phyloP scores from a whole-genome alignment of 1,140 invertebrate species.

The Leptinotarsa texana region DNA sequence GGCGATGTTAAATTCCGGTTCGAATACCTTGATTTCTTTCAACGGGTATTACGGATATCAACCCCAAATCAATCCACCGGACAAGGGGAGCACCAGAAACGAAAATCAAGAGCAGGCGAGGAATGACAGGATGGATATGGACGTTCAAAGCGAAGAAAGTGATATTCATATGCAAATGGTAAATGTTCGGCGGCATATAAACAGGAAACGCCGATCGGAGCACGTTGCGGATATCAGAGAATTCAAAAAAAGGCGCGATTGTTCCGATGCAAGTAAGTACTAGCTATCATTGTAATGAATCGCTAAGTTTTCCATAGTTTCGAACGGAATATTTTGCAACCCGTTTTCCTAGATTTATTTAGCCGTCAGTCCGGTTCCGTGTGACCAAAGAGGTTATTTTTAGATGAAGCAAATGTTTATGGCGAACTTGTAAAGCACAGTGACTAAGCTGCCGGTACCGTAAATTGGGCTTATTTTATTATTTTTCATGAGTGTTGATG shows the following conservation, averaged over 20 bases:
- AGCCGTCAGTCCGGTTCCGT: background rate
- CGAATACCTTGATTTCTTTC: conserved; percentile 36
- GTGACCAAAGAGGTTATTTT: background rate
- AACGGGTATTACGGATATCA: conserved; percentile 51
- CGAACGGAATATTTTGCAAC: too few species aligned
- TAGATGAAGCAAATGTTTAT: background rate
- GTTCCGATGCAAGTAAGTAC: conserved; percentile 40
- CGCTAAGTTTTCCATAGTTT: too few species aligned
- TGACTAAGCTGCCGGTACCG: background rate
- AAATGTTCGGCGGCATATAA: conserved; percentile 1
- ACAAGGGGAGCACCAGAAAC: conserved; percentile 20
- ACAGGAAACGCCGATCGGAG: conserved; percentile 40
- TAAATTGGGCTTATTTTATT: too few species aligned
- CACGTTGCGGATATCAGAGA: conserved; percentile 12
- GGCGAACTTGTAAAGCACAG: background rate
- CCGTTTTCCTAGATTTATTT: too few species aligned
- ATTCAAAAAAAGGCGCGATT: conserved; percentile 44
- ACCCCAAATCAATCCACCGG: conserved; percentile 26
- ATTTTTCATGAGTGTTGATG: too few species aligned
- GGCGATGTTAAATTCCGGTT: conserved; percentile 1
- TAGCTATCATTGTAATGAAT: background rate
- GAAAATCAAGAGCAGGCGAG: conserved; percentile 18
- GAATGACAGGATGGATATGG: conserved; percentile 30
- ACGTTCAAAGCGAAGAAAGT: conserved; percentile 26
- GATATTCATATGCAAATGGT: conserved; percentile 14